A percentile compares a stretch with the other conserved stretches of the same genome.
phyloP scores from a whole-genome alignment of 2,797 vertebrate genomes.

The Chromis chromis region DNA sequence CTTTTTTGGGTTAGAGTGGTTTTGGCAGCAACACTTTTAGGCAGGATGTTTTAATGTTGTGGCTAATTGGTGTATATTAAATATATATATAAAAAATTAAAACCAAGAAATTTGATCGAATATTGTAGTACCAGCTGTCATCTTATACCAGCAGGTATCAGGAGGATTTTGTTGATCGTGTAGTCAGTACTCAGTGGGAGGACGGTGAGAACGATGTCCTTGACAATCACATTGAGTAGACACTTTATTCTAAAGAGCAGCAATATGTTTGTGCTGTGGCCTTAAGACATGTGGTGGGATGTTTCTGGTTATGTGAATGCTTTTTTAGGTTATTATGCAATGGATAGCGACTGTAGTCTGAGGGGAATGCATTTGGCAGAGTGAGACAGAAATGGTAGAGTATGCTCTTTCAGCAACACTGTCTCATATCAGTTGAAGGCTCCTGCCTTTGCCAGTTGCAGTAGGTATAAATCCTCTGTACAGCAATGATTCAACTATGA shows the following conservation, averaged over 20 bases:
- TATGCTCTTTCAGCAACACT: constrained; percentile 45
- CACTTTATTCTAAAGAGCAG: constrained; percentile 33
- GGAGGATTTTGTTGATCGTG: constrained; percentile 14
- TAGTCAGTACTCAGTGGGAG: neutral
- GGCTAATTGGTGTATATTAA: neutral
- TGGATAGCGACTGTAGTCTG: constrained; percentile 53
- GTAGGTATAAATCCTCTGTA: constrained; percentile 36
- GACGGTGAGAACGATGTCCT: constrained; percentile 10
- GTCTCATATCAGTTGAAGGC: constrained; percentile 47
- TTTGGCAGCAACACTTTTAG: too few species aligned
- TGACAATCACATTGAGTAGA: constrained; percentile 6
- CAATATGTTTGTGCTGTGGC: constrained; percentile 27
- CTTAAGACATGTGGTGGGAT: constrained; percentile 40
- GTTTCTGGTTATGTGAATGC: constrained; percentile 35
- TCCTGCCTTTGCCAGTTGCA: constrained; percentile 39
- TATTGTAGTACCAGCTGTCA: constrained; percentile 10
- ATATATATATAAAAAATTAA: too few species aligned
- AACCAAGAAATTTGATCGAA: neutral
- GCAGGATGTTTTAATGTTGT: too few species aligned
- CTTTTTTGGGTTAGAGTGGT: too few species aligned
- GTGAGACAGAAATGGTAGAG: constrained; percentile 39
- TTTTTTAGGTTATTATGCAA: constrained; percentile 57
- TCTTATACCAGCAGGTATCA: neutral
- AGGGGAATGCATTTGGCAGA: constrained; percentile 62
- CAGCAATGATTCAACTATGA: constrained; percentile 7